Base-by-base conservation (phyloP, 2,888 invertebrate species). In the Drosophila ustulata region DNA sequence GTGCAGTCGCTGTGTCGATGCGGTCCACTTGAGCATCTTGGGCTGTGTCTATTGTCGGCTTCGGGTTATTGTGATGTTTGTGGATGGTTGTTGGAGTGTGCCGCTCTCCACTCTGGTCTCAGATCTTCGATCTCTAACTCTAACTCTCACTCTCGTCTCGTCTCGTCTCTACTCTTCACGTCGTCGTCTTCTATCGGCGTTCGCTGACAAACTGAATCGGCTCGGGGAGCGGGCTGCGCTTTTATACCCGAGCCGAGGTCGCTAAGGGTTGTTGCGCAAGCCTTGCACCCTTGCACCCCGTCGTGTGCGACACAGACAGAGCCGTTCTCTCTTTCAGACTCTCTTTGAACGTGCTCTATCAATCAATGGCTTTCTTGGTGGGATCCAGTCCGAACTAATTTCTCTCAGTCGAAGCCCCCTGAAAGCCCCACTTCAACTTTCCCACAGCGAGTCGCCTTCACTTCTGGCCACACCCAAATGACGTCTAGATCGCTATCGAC, bases 1-100 rank as follows among this genome's bases (percentile, higher is more conserved):
- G 64, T 88, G 82, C 55, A 82, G 47, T 66, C 86, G 87, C 51
- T 90, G 90, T 26, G 87, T 85, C 39, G 92, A 88, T n/a, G 89
- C 84, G 9, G 92, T 90, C 92, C 92, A 92, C 90, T 92, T 92
- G 49, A 92, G 89, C 92, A 92, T 92, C 25, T 55, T 51, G 13
- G 39, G 39, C 13, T 13, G 13, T 9, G 39, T 46, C 37, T 9
- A 13, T 1, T 32, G 39, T 26, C 13, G 53, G 28, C 1, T 18
- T 18, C 18, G 18, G 18, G 18, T 18, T 18, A 18, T 18, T 18
- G 18, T 18, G 18, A 18, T 18, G 18, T 32, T 34, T 32, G 49
- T 4, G 25, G 28, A 28, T 30, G 41, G 25, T 39, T 28, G 34
- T 46, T 46, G 46, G 58, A 56, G 55, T 61, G 18, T 34, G 11